Evolutionary conservation across 2,113 vertebrate genomes (phyloP), one percentile per base, ranked within the genome.

Genomic region (Lanius ludovicianus): DNA sequence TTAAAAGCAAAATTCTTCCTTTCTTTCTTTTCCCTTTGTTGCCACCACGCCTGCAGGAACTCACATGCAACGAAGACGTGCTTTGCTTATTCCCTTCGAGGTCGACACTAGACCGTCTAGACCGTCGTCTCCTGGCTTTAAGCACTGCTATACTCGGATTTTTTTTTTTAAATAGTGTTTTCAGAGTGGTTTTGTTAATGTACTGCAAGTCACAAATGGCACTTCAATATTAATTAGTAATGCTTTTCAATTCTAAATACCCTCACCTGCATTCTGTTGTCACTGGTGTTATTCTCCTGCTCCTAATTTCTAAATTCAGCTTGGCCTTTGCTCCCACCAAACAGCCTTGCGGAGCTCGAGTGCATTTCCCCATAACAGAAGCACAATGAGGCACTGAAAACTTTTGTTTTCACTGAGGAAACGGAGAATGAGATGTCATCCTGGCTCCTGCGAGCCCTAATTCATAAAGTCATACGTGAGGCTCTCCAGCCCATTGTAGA

Each of bases 391-490:
- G 57, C 31, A 1, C 84, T 60, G 77, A 35, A 88, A 88, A 89
- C 77, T 95, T 94, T 84, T 94, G 50, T 94, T 91, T 88, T 69
- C 94, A 39, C 76, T 11, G 42, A 90, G 73, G 93, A 92, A 90
- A 52, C 4, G 11, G 70, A 84, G 71, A 97, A 96, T 94, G 96
- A 96, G 91, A 91, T 89, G 73, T 96, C 97, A 81, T 31, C 63
- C 44, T 5, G 44, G 89, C 90, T 94, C 90, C 86, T 69, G 68
- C 9, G 2, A 87, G 78, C 75, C 13, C 91, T 97, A 95, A 97
- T 97, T 98, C 97, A 91, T 75, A 90, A 96, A 96, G 95, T 97
- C 92, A 14, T 96, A 90, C 8, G 23, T 82, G 89, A 37, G 63
- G 83, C 25, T 94, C 89, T 92, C 62, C 89, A 81, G 75, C 95